phyloP scores from a whole-genome alignment of 2,113 vertebrate genomes.

The cattle (Bos taurus) region ARS-UCD2.0 NC_037339.1:55037501-55038000 shows the following conservation, averaged over 20 bases:
- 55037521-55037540: background rate
- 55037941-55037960: background rate
- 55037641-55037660: background rate
- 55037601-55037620: background rate
- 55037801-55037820: background rate
- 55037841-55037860: background rate
- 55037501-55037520: background rate
- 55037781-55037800: background rate
- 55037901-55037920: background rate
- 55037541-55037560: background rate
- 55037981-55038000: background rate
- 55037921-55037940: background rate
- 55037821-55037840: background rate
- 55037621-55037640: background rate
- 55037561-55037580: background rate
- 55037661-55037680: background rate
- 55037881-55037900: background rate
- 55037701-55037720: background rate
- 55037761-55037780: background rate
- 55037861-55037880: background rate
- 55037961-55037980: fast-evolving
- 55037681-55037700: background rate
- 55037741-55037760: background rate
- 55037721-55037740: background rate
- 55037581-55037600: background rate